Percentiles rank a stretch among this genome's conserved stretches.
These are phyloP conservation scores for Pantelozetes paolii DNA, from an alignment of 2,888 invertebrate species.

Conservation along the genomic window DNA sequence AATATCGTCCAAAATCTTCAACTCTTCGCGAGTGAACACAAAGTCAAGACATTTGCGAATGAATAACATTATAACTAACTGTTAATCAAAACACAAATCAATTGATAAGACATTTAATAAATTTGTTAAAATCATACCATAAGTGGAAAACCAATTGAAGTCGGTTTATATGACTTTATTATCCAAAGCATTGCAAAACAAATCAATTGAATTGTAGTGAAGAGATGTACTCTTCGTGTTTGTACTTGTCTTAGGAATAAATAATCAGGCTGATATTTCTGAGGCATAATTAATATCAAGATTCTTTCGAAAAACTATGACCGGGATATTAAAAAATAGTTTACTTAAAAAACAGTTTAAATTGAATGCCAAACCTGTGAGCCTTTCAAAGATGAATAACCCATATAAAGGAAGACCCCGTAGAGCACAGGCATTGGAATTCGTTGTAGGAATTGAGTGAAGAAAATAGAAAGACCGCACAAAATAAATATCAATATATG, in stretches of 20 bases:
- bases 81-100: conserved; percentile 43
- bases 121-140: conserved; percentile 74
- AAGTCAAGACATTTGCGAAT: conserved; percentile 86
- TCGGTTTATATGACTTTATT: conserved; percentile 84
- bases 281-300: conserved; percentile 93
- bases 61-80: conserved; percentile 94
- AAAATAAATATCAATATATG: conserved; percentile 87
- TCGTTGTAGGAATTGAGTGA: conserved; percentile 72
- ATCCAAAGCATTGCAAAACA: conserved; percentile 84
- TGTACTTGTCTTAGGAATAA: conserved; percentile 97
- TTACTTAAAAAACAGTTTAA: not conserved
- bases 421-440: conserved; percentile 98
- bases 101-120: not conserved
- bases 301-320: conserved; percentile 88
- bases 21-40: conserved; percentile 83
- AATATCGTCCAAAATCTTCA: conserved; percentile 92
- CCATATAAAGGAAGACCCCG: conserved; percentile 98
- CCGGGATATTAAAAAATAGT: not conserved
- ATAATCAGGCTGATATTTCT: conserved; percentile 96
- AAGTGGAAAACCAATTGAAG: conserved; percentile 91
- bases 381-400: conserved; percentile 87
- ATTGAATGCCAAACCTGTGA: conserved; percentile 56
- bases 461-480: conserved; percentile 84
- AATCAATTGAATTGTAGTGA: conserved; percentile 79
- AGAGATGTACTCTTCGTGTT: conserved; percentile 81